These are phyloP conservation scores for Xanthorhoe designata DNA, from an alignment of 2,888 invertebrate species.

Conservation along the genomic window DNA sequence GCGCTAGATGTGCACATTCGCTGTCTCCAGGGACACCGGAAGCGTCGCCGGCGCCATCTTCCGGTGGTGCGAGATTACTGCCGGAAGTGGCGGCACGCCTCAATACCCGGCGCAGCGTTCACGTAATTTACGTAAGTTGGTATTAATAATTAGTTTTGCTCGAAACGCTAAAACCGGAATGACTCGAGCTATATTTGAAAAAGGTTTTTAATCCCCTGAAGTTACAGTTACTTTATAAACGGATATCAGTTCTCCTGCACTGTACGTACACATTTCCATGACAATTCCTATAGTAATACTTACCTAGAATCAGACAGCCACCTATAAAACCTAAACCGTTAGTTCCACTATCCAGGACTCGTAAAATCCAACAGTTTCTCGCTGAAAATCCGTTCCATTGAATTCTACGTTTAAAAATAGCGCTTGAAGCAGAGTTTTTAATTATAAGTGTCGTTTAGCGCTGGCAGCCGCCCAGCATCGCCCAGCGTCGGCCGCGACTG, in stretches of 20 bases:
- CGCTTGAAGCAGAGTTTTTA: slow-evolving; percentile 1
- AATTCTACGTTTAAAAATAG: slow-evolving; percentile 2
- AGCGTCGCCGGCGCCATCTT: slow-evolving; percentile 22
- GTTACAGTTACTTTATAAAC: too few relatives aligned
- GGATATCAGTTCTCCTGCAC: too few relatives aligned
- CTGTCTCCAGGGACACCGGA: slow-evolving; percentile 19
- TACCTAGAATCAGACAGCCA: too few relatives aligned
- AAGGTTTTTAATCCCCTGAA: too few relatives aligned
- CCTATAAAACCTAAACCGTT: neutral
- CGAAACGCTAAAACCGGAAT: too few relatives aligned
- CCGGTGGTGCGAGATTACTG: slow-evolving; percentile 15
- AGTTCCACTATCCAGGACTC: neutral
- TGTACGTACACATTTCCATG: neutral
- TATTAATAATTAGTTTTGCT: neutral
- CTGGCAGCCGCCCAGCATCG: neutral
- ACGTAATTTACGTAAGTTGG: neutral
- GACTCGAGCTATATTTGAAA: too few relatives aligned
- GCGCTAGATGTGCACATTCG: slow-evolving; percentile 5
- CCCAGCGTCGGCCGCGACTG: neutral
- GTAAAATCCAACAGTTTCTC: slow-evolving; percentile 4
- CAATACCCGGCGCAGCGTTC: slow-evolving; percentile 25
- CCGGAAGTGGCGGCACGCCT: slow-evolving; percentile 24
- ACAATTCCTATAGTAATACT: neutral
- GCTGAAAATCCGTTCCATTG: slow-evolving; percentile 5
- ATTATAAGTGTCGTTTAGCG: slow-evolving; percentile 8